These are phyloP conservation scores for Nesoenas mayeri DNA, from an alignment of 2,113 vertebrate species.

Conservation along the genomic window DNA sequence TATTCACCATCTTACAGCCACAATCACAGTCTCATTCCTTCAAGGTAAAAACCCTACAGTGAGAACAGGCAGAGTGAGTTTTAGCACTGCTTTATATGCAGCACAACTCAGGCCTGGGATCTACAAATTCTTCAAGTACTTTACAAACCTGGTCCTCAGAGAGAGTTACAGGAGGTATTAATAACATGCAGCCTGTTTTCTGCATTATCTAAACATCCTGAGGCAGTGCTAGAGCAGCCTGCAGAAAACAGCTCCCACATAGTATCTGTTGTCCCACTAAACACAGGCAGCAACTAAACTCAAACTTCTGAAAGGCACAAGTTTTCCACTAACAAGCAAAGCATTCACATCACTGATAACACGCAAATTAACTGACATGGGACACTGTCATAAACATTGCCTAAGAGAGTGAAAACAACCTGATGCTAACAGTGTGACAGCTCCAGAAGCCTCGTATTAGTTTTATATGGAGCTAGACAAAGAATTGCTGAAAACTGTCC, in stretches of 20 bases:
- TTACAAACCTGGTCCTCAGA: neutral
- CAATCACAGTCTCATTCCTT: neutral
- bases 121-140: neutral
- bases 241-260: neutral
- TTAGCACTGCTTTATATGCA: neutral
- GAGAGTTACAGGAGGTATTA: neutral
- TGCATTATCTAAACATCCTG: neutral
- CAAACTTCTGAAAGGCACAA: neutral
- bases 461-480: neutral
- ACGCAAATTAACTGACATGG: neutral
- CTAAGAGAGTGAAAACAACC: neutral
- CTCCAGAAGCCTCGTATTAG: neutral
- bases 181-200: neutral
- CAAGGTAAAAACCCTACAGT: neutral
- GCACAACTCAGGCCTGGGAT: fast-evolving
- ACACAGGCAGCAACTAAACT: neutral
- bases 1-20: neutral
- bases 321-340: neutral
- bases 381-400: neutral
- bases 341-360: neutral
- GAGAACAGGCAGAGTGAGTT: neutral
- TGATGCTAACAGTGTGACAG: neutral
- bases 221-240: neutral
- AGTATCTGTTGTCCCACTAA: neutral
- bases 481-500: neutral